Conservation (phyloP, 2,888 invertebrate genomes). For the Rhimphoctona megacephalus region DNA sequence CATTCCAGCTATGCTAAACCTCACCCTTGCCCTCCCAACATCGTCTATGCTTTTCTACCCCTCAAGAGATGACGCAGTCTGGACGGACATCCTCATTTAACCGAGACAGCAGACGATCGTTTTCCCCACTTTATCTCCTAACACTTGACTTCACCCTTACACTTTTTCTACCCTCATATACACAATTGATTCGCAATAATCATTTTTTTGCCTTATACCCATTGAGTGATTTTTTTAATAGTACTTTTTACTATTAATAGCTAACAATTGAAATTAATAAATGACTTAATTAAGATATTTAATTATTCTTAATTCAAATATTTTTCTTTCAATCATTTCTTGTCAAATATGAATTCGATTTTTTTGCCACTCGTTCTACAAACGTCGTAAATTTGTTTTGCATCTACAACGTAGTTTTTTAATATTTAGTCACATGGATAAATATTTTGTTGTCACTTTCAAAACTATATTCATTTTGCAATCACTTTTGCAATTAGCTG, state of each 20-base stretch:
- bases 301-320: neutral
- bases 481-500: neutral
- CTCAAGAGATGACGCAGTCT: conserved; percentile 18
- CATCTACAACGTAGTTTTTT: no score
- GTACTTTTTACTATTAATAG: neutral
- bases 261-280: neutral
- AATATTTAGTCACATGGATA: no score
- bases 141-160: conserved; percentile 21
- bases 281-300: neutral
- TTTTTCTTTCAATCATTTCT: neutral
- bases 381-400: neutral
- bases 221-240: neutral
- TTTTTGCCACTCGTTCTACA: neutral
- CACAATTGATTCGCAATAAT: neutral
- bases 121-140: conserved; percentile 39
- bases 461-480: neutral
- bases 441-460: no score
- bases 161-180: neutral
- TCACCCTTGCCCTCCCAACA: neutral
- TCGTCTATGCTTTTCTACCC: conserved; percentile 40
- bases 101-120: conserved; percentile 40
- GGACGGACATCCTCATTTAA: conserved; percentile 55
- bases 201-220: neutral
- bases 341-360: neutral
- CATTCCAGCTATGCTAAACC: conserved; percentile 35